These are phyloP conservation scores for Myopa tessellatipennis DNA, from an alignment of 2,888 invertebrate species.

Conservation along the genomic window DNA sequence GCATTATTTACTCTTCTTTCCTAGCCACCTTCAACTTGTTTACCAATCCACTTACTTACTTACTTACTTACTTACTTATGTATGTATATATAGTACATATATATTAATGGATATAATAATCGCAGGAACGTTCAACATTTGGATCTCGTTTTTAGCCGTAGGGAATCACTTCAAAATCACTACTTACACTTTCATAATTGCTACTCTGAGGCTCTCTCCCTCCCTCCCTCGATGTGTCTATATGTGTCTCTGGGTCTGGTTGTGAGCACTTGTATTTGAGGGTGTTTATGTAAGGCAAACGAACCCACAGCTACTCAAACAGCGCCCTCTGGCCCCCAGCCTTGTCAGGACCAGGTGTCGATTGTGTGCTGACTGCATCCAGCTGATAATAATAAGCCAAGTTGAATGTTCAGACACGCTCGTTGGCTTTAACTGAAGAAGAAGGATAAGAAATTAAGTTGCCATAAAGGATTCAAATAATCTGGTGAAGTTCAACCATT, in stretches of 20 bases:
- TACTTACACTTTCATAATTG: conserved; percentile 19
- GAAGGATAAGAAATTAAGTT: not conserved
- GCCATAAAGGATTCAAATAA: not conserved
- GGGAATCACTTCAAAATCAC: conserved; percentile 12
- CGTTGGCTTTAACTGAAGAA: not conserved
- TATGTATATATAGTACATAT: not conserved
- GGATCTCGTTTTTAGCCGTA: not conserved
- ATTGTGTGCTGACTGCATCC: not conserved
- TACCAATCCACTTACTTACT: no score
- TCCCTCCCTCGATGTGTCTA: not conserved
- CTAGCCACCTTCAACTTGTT: no score
- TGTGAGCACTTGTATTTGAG: conserved; percentile 13
- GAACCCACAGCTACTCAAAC: not conserved
- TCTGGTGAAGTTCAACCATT: not conserved
- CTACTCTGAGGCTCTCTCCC: not conserved
- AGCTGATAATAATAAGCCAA: conserved; percentile 11
- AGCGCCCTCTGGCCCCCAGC: not conserved
- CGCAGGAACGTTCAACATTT: not conserved
- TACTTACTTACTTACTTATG: no score
- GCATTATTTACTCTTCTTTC: no score
- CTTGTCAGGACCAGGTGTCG: not conserved
- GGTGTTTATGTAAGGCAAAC: conserved; percentile 8
- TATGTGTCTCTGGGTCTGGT: not conserved
- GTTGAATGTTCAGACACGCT: not conserved
- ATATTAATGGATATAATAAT: not conserved